Base-by-base conservation (phyloP, 1,140 invertebrate genomes). In the Penaeus vannamei region DNA sequence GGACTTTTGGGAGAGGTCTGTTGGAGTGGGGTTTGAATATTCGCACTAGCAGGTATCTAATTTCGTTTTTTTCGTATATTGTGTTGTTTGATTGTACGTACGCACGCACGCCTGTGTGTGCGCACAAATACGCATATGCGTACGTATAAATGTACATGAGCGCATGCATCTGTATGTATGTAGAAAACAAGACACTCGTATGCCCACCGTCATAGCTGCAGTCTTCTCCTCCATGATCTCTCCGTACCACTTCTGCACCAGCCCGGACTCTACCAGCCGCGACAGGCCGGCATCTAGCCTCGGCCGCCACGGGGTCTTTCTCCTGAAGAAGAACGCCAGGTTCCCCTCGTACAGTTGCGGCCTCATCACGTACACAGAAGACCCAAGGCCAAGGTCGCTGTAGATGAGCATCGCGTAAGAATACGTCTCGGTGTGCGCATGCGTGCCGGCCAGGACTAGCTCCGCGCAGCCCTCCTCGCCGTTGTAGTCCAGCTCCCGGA, bases 241-340 rank as follows among this genome's bases (percentile, higher is more conserved):
- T 4, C 17, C 32, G 72, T 76, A 76, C 72, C 72, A 76, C 26
- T 76, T 76, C 72, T 76, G 29, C 72, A 76, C 72, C 26, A 76
- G 26, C 26, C 72, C 72, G 5, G 72, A 17, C 72, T 76, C 72
- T 17, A 76, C 72, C n/a, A 76, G 22, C 1, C 72, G 29, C 72
- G 17, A 17, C 1, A 76, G 32, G 5, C 72, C 72, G 19, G 19
- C 29, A 29, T 76, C 32, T 29, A 76, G 32, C 72, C 32, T 76
- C 29, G 32, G 17, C 72, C 22, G 8, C 72, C 72, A 76, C 5
- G 72, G 72, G 1, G 72, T 76, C 8, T 36, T 36, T 17, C 42
- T 76, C 72, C 42, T 76, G 72, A 76, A 76, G n/a, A 76, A 14
- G 72, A 76, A 76, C 2, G 72, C 72, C 26, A 76, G n/a, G n/a